phyloP scores from a whole-genome alignment of 2,113 vertebrate species.

The Mystacornis crossleyi region DNA sequence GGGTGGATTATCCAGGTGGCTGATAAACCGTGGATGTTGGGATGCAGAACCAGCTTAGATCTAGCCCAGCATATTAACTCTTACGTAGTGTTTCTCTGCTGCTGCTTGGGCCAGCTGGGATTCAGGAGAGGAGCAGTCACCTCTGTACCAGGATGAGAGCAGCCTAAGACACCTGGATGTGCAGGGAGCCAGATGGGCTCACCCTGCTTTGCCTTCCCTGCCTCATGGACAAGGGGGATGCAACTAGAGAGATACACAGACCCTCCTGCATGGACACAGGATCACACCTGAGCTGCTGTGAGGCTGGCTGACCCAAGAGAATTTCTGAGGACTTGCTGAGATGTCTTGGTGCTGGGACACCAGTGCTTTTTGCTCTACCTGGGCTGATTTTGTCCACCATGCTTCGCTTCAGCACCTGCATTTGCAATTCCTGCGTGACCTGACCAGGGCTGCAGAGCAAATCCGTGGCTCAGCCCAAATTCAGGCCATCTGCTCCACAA shows the following conservation, averaged over 20 bases:
- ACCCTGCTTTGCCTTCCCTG: background rate
- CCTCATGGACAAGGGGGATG: too few relatives aligned
- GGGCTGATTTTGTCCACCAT: background rate
- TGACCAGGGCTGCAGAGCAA: background rate
- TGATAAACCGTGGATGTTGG: background rate
- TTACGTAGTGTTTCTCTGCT: background rate
- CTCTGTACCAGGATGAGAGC: background rate
- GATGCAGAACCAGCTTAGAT: background rate
- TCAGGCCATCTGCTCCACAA: background rate
- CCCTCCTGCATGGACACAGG: background rate
- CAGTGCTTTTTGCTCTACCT: background rate
- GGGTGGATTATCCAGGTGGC: background rate
- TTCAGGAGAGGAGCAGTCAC: background rate
- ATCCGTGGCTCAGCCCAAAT: background rate
- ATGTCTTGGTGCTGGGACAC: fast-evolving
- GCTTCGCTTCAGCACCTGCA: background rate
- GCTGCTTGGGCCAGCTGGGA: background rate
- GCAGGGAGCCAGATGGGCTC: fast-evolving
- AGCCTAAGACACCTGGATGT: background rate
- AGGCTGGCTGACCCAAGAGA: background rate
- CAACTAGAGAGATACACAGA: background rate
- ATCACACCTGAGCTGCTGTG: background rate
- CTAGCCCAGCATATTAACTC: background rate
- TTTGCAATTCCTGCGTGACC: background rate
- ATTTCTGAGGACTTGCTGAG: background rate